Evolutionary conservation across 1,140 invertebrate genomes (phyloP).

Genomic region (Lasioglossum albipes): DNA sequence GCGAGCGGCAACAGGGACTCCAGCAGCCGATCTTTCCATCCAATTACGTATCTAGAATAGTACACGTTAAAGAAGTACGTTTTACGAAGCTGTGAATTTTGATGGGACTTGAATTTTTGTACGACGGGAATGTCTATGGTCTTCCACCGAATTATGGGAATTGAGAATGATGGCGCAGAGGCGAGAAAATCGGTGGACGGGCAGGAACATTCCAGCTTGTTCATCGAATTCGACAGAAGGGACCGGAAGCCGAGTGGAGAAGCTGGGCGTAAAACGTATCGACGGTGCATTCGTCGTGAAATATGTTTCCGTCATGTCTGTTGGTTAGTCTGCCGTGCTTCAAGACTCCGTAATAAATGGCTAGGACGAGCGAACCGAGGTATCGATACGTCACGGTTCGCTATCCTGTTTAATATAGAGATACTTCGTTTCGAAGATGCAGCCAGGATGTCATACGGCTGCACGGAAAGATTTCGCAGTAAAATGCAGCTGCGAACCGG

Average conservation of each 20-base stretch:
- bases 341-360: slow-evolving; percentile 67
- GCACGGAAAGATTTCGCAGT: too few relatives aligned
- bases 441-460: too few relatives aligned
- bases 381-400: slow-evolving; percentile 64
- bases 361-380: slow-evolving; percentile 55
- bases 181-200: background rate
- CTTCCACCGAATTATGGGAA: too few relatives aligned
- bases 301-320: slow-evolving; percentile 66
- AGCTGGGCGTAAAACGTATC: slow-evolving; percentile 55
- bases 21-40: background rate
- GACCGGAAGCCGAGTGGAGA: slow-evolving; percentile 17
- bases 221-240: slow-evolving; percentile 31
- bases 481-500: background rate
- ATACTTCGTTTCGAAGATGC: slow-evolving; percentile 7
- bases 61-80: too few relatives aligned
- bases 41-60: background rate
- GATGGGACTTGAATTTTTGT: too few relatives aligned
- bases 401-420: slow-evolving; percentile 22
- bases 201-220: background rate
- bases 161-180: too few relatives aligned
- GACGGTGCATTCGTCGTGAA: slow-evolving; percentile 62
- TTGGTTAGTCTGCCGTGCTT: slow-evolving; percentile 41
- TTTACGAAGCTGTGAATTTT: too few relatives aligned
- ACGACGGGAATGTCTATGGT: too few relatives aligned
- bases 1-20: background rate